Percentiles rank a stretch among this genome's conserved stretches.
These are phyloP conservation scores for Odontocerum albicorne DNA, from an alignment of 2,888 invertebrate genomes.

Conservation along the genomic window DNA sequence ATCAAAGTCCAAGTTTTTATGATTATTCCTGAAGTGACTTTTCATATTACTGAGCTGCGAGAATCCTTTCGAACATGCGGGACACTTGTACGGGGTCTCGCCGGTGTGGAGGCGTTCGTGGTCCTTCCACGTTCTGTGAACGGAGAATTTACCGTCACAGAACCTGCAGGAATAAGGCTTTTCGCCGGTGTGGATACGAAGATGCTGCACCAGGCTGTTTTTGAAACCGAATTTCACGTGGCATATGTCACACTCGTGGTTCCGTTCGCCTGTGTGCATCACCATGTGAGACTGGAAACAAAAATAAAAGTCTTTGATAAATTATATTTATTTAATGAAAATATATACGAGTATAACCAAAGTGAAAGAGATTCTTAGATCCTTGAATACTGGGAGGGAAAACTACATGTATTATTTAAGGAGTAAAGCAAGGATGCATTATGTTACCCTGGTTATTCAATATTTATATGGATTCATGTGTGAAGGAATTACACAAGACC, in stretches of 20 bases:
- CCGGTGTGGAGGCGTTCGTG: constrained; percentile 35
- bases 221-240: constrained; percentile 29
- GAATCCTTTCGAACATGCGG: constrained; percentile 32
- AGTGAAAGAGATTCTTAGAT: background rate
- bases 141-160: constrained; percentile 31
- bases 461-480: too few species aligned
- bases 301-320: too few species aligned
- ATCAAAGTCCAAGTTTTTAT: constrained; percentile 27
- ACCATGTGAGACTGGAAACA: constrained; percentile 28
- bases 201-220: constrained; percentile 29
- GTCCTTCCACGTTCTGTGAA: constrained; percentile 30
- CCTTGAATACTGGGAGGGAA: background rate
- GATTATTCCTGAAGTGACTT: constrained; percentile 34
- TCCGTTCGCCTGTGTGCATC: constrained; percentile 30
- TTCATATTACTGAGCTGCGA: constrained; percentile 35
- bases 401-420: too few species aligned
- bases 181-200: constrained; percentile 31
- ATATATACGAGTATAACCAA: too few species aligned
- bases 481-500: too few species aligned
- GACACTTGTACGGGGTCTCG: constrained; percentile 32
- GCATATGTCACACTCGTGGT: constrained; percentile 31
- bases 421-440: too few species aligned
- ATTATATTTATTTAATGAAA: too few species aligned
- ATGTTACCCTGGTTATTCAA: too few species aligned
- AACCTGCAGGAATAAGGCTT: constrained; percentile 34